Conservation (phyloP, 2,797 vertebrate species). For the Fringilla coelebs region DNA sequence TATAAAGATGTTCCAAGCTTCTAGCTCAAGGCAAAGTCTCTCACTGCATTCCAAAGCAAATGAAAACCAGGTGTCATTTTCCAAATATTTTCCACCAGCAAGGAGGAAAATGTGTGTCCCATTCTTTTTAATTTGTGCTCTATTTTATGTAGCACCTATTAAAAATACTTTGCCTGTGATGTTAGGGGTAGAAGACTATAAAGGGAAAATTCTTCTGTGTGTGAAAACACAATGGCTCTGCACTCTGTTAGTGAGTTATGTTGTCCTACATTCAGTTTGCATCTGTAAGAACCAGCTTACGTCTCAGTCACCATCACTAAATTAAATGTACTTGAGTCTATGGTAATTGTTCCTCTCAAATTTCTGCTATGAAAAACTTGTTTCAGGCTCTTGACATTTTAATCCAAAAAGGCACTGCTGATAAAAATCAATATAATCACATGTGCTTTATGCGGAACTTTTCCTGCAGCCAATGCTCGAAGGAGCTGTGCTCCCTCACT, state of each 20-base stretch:
- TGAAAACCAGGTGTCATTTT: background rate
- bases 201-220: background rate
- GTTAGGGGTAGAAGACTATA: background rate
- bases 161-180: conserved; percentile 22
- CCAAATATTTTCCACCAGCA: background rate
- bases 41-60: conserved; percentile 17
- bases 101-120: background rate
- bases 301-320: background rate
- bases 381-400: background rate
- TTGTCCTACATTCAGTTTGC: background rate
- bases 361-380: background rate
- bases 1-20: background rate
- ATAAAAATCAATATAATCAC: background rate
- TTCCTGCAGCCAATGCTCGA: background rate
- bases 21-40: background rate
- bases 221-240: background rate
- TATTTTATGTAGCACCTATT: background rate
- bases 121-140: background rate
- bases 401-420: background rate
- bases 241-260: background rate
- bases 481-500: background rate
- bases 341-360: background rate
- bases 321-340: background rate
- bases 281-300: background rate
- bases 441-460: background rate